These are phyloP conservation scores for Patella ulyssiponensis DNA, from an alignment of 2,888 invertebrate species.

Conservation along the genomic window DNA sequence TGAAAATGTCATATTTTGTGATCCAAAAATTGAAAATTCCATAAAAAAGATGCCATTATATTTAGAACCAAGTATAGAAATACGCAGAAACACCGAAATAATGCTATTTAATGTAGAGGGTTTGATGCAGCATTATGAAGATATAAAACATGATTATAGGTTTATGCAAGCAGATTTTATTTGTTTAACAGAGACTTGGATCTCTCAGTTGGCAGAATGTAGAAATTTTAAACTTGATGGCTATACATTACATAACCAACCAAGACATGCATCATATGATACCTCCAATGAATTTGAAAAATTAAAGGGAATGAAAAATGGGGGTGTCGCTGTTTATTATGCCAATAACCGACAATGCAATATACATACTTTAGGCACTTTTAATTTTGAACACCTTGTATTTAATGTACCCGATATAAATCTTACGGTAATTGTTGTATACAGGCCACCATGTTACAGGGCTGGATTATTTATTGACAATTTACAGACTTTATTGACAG, in stretches of 20 bases:
- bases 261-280: not conserved
- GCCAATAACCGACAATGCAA: not conserved
- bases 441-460: not conserved
- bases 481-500: not conserved
- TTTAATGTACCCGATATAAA: not conserved
- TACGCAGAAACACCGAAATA: not conserved
- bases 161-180: not conserved
- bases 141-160: not conserved
- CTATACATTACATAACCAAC: not conserved
- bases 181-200: conserved; percentile 1
- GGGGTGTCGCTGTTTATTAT: not conserved
- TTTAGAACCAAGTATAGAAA: not conserved
- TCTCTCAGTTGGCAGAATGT: not conserved
- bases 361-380: not conserved
- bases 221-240: not conserved
- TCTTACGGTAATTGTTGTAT: not conserved
- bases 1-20: not conserved
- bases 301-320: not conserved
- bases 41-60: not conserved
- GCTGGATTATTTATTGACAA: not conserved
- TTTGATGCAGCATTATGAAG: not conserved
- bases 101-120: not conserved
- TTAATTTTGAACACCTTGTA: not conserved
- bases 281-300: not conserved
- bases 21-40: not conserved